Evolutionary conservation across 2,113 vertebrate genomes (phyloP), one percentile per base, ranked within the genome.

Genomic region (Hoplias malabaricus): DNA sequence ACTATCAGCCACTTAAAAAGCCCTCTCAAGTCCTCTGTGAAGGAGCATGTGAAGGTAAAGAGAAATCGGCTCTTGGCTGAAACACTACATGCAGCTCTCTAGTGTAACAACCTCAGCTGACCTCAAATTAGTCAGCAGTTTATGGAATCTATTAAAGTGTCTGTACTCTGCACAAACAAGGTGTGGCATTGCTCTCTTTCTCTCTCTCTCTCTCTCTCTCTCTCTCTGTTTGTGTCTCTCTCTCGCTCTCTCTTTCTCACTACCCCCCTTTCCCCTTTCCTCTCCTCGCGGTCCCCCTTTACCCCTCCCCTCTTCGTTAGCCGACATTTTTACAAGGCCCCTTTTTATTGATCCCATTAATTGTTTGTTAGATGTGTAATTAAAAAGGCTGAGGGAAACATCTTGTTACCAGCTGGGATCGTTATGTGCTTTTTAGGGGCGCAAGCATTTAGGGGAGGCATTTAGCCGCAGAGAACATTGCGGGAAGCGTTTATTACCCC

Each of bases 331-430:
- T 72, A 71, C 79, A 79, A 77, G 73, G 46, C 23, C 11, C 36
- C 59, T 31, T 57, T 83, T 73, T 82, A 86, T 85, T 63, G 77
- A 83, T 80, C 53, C 36, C 75, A 75, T 87, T 83, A 82, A 86
- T 83, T 86, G 80, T 83, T 88, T 83, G 77, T 81, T 73, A 73
- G 70, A 75, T 72, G 62, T 79, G 65, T 74, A 83, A 85, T 86
- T 83, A 85, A 85, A 84, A 80, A 56, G 73, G 65, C 63, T 63
- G 62, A 79, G 40, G 61, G 38, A 70, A 74, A 68, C 76, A 80
- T 75, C 80, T 76, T 80, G 80, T 80, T 76, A 83, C 70, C 80
- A 80, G 71, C 78, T 75, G 42, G 69, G 71, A 66, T 65, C 65
- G 65, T 86, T 80, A 80, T 63, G 53, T 69, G 62, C 56, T 56